A percentile compares a stretch with the other conserved stretches of the same genome.
phyloP scores from a whole-genome alignment of 1,140 invertebrate genomes.

The Drosophila nebulosa region DNA sequence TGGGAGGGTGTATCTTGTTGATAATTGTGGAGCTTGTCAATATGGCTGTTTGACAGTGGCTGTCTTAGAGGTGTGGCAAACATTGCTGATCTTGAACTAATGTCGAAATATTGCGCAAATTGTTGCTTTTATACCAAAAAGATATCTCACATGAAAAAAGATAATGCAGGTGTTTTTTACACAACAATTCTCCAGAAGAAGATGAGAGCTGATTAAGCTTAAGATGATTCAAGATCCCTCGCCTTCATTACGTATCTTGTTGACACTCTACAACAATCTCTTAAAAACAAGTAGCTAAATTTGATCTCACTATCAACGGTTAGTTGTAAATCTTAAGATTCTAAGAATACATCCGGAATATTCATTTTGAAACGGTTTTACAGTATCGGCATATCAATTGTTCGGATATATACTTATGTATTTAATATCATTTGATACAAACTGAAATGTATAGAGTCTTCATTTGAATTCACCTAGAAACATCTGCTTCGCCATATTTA shows the following conservation, averaged over 20 bases:
- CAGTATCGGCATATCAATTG: not conserved
- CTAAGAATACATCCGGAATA: not conserved
- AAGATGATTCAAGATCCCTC: not conserved
- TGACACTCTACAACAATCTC: not conserved
- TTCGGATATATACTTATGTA: too few species aligned
- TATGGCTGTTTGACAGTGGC: not conserved
- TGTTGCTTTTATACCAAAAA: not conserved
- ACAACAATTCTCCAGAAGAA: not conserved
- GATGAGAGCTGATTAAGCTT: not conserved
- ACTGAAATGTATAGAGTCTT: too few species aligned
- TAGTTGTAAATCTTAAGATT: not conserved
- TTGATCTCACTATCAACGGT: not conserved
- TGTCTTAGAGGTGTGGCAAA: slow-evolving; percentile 42
- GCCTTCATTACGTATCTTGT: slow-evolving; percentile 1
- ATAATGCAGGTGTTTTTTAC: not conserved
- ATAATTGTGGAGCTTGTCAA: not conserved
- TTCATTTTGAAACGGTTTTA: not conserved
- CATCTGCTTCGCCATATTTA: not conserved
- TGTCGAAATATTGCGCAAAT: slow-evolving; percentile 8
- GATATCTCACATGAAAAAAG: not conserved
- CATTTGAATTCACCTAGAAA: not conserved
- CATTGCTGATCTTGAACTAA: slow-evolving; percentile 21
- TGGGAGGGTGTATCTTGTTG: slow-evolving; percentile 28
- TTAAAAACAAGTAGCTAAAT: not conserved
- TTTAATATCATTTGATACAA: too few species aligned